Evolutionary conservation across 1,140 invertebrate species (phyloP).

Genomic region (Sinella curviseta): DNA sequence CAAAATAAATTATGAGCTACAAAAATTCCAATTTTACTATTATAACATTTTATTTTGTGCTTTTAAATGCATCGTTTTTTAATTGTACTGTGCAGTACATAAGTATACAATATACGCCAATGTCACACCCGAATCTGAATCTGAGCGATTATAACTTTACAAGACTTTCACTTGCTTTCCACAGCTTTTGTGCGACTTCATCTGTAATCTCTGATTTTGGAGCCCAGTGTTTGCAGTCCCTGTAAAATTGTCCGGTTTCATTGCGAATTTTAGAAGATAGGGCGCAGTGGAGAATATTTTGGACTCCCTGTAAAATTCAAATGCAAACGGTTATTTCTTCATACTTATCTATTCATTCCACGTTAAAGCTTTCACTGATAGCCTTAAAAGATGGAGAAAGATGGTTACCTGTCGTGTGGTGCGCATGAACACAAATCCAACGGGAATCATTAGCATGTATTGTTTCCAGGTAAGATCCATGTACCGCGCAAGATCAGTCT

Average conservation of each 20-base stretch:
- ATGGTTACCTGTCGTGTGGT: constrained; percentile 67
- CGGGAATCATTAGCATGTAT: constrained; percentile 67
- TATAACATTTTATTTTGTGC: no score
- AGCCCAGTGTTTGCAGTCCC: constrained; percentile 70
- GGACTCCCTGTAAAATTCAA: constrained; percentile 68
- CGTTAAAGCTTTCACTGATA: constrained; percentile 2
- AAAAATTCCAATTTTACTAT: no score
- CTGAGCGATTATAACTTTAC: constrained; percentile 34
- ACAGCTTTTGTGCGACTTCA: constrained; percentile 66
- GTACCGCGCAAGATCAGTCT: constrained; percentile 73
- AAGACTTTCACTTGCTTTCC: constrained; percentile 68
- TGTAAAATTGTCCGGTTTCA: constrained; percentile 67
- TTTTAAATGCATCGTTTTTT: no score
- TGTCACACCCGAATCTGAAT: not conserved
- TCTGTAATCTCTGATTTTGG: constrained; percentile 65
- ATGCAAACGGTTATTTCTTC: constrained; percentile 37
- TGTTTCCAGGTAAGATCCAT: constrained; percentile 69
- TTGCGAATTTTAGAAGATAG: constrained; percentile 63
- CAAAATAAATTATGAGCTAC: no score
- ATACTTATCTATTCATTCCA: constrained; percentile 28
- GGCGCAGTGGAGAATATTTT: constrained; percentile 75
- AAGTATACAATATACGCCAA: no score
- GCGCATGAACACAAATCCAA: constrained; percentile 70
- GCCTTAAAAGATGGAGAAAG: not conserved
- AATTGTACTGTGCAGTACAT: no score